Evolutionary conservation across 2,113 vertebrate species (phyloP).

Genomic region (Cavia porcellus): DNA sequence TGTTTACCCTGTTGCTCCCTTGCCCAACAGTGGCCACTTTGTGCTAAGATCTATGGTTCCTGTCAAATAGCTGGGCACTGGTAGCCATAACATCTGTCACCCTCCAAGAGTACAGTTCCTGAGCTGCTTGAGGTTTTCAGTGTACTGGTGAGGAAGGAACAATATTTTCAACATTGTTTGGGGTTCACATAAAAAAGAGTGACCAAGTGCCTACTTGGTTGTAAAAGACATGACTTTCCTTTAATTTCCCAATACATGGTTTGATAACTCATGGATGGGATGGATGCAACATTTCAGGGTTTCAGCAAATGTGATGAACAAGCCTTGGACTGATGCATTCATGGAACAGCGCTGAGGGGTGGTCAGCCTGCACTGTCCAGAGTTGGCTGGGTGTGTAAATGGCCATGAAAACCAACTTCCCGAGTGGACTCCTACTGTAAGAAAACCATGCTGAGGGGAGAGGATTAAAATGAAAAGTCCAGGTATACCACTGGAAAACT

Average conservation of each 20-base stretch:
- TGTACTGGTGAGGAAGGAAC: not conserved
- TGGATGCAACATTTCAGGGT: no score
- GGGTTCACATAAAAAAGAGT: not conserved
- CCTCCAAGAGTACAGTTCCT: not conserved
- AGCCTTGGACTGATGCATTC: no score
- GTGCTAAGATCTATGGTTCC: not conserved
- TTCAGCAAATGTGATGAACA: no score
- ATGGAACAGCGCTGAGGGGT: fast-evolving
- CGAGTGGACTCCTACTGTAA: not conserved
- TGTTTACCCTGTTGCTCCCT: fast-evolving
- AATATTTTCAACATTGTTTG: not conserved
- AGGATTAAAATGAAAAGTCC: not conserved
- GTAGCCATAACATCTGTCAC: fast-evolving
- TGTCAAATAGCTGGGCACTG: not conserved
- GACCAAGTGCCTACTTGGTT: not conserved
- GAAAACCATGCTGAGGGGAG: not conserved
- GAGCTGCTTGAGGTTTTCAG: not conserved
- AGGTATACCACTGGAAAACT: not conserved
- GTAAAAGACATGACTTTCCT: not conserved
- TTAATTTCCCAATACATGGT: not conserved
- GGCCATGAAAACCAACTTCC: not conserved
- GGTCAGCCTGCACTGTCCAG: not conserved
- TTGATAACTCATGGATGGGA: no score
- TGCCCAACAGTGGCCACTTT: not conserved
- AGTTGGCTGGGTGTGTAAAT: not conserved